Evolutionary conservation across 1,140 invertebrate species (phyloP), one percentile per base, ranked within the genome.

Genomic region (Drosophila sturtevanti): DNA sequence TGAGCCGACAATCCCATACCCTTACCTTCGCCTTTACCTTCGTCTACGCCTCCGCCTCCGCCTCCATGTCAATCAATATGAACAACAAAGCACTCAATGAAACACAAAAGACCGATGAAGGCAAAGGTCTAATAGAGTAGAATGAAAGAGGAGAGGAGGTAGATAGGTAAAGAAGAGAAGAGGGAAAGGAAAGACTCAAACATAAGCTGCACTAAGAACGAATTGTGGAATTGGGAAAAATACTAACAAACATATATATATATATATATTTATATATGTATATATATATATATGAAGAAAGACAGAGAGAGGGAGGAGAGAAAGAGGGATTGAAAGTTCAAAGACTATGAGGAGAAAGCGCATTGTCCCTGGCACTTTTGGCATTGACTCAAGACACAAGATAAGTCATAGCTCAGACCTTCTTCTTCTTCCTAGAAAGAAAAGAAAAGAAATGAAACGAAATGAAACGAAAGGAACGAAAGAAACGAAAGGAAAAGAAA

Each of bases 311-410:
- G 12, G 27, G 22, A 22, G n/a, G 44, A 61, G 12, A 41, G 22
- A 22, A 31, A 44, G 27, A 51, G 48, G 54, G 31, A 34, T 54
- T 56, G 12, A 56, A 56, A 70, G 67, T 55, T 70, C 44, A 69
- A 68, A 59, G 52, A 27, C 52, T 24, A 48, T 48, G 54, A 16
- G 14, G n/a, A 56, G 54, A 55, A 55, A 55, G 71, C 71, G 60
- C 60, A 73, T 73, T 66, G 52, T 73, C 37, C 58, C 58, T 56
- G 18, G 48, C 69, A 63, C 44, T 68, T 72, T 63, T 37, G 62
- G 54, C 41, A 48, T 48, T 48, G 41, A 48, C 41, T 48, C 41
- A 35, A 60, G 18, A 37, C 56, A 12, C 56, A 24, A 62, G 37
- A 16, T 44, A 34, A 37, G 41, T 48, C 41, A 48, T 21, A 11